Evolutionary conservation across 2,797 vertebrate genomes (phyloP), one percentile per base, ranked within the genome.

Genomic region (Channa striata): DNA sequence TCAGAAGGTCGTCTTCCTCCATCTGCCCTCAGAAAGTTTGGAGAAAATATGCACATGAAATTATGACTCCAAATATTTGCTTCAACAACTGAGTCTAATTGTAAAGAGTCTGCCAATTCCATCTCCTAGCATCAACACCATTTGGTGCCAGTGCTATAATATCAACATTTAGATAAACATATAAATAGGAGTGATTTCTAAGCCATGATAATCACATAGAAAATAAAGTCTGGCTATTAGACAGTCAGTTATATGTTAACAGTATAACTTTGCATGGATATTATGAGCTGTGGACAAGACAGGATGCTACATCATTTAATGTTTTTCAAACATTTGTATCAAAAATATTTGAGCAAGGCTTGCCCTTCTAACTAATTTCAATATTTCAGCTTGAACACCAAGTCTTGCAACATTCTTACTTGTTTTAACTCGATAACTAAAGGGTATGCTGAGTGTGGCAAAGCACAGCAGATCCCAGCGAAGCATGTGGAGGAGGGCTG

Each of bases 41-140:
- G 10, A 82, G 67, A 66, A 79, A 64, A 61, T 59, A 37, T 61
- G 57, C 51, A 23, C 47, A 84, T 71, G 74, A 30, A 77, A 74
- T 59, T 39, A 75, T 19, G 49, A 70, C 71, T 81, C 58, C 50
- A 83, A 81, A 89, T 81, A 87, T 87, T 89, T 80, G 83, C 78
- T 76, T 60, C 69, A 79, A 79, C 49, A 43, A 74, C 75, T 69
- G 78, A 72, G 65, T 73, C 78, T 51, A 80, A 83, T 74, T 75
- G 74, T 47, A 52, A 77, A 58, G 62, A 48, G 49, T 78, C 59
- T 77, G 86, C 84, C 81, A 88, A 66, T 25, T 71, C 36, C 60
- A 61, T 64, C 71, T 70, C 66, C 21, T 39, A 58, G 72, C 72
- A 60, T 73, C 68, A 69, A 82, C 73, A 60, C 23, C 59, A 2